Conservation (phyloP, 2,797 vertebrate genomes). For the Varecia variegata region DNA sequence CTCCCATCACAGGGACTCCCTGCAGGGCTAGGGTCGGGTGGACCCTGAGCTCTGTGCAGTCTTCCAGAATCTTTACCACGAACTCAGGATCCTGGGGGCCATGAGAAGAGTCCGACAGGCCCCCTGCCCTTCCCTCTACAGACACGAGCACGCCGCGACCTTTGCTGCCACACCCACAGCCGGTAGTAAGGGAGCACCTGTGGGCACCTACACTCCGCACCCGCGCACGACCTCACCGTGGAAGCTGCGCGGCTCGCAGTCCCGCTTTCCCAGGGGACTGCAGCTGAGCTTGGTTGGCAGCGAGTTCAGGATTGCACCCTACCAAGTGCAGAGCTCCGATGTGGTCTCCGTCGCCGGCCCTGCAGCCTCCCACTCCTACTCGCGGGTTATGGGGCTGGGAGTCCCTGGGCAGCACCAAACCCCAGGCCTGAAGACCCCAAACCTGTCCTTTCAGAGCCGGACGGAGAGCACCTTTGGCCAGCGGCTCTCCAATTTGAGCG, state of each 20-base stretch:
- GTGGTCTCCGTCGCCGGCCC: not conserved
- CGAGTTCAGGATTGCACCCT: not conserved
- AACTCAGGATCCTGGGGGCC: not conserved
- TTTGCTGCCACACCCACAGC: not conserved
- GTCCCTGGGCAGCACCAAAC: too few species aligned
- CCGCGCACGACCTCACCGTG: accelerated
- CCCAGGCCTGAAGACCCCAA: not conserved
- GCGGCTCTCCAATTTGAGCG: not conserved
- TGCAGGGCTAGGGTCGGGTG: not conserved
- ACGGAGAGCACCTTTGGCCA: not conserved
- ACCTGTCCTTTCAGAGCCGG: not conserved
- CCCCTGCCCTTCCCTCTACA: not conserved
- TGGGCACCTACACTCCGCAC: not conserved
- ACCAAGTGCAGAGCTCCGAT: not conserved
- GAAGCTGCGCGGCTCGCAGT: not conserved
- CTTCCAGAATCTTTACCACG: not conserved
- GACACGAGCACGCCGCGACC: accelerated
- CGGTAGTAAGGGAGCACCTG: not conserved
- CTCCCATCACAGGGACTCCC: not conserved
- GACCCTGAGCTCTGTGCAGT: not conserved
- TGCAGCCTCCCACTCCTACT: not conserved
- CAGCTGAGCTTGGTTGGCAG: not conserved
- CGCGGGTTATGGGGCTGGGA: not conserved
- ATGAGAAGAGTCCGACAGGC: not conserved
- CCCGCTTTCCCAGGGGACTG: not conserved